Evolutionary conservation across 2,888 invertebrate genomes (phyloP), one percentile per base, ranked within the genome.

Genomic region (Xylota segnis): DNA sequence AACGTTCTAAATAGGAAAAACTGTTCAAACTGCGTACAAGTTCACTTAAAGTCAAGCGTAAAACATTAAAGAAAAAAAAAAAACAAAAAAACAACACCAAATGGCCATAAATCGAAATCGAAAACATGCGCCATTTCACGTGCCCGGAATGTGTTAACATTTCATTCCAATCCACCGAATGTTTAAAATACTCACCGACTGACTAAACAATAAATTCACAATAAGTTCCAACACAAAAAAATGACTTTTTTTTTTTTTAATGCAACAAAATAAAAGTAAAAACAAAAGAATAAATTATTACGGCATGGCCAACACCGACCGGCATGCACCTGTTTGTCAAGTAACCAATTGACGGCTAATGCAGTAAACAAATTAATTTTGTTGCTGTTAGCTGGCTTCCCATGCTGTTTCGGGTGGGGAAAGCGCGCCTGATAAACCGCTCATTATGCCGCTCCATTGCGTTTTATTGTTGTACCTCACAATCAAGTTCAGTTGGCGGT

Each of bases 381-480:
- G n/a, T 43, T 52, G 47, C 65, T 58, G 74, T 74, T 81, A 68
- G 52, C 52, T 58, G n/a, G 18, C 18, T 37, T 32, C 4, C 32
- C 10, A 43, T 27, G 18, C 54, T 12, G 29, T 7, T 16, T 40
- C 9, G 10, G 29, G n/a, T n/a, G 58, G 76, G 56, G 34, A 10
- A 32, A 58, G 56, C 58, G 56, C 27, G 14, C 16, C 45, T 23
- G 23, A 23, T 23, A 23, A 63, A 65, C 74, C 14, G 61, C 61
- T 72, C 40, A 61, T 63, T 65, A 52, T 45, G 34, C 45, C 61
- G 45, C 47, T 65, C 43, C 6, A 58, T 65, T 23, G 3, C 23
- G 58, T 16, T 66, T 50, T 10, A 70, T 70, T 27, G 45, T 54
- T 59, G 58, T 61, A n/a, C n/a, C n/a, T 59, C 34, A 45, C 52